A percentile compares a stretch with the other conserved stretches of the same genome.
phyloP scores from a whole-genome alignment of 2,113 vertebrate genomes.

The Hippopotamus amphibius region DNA sequence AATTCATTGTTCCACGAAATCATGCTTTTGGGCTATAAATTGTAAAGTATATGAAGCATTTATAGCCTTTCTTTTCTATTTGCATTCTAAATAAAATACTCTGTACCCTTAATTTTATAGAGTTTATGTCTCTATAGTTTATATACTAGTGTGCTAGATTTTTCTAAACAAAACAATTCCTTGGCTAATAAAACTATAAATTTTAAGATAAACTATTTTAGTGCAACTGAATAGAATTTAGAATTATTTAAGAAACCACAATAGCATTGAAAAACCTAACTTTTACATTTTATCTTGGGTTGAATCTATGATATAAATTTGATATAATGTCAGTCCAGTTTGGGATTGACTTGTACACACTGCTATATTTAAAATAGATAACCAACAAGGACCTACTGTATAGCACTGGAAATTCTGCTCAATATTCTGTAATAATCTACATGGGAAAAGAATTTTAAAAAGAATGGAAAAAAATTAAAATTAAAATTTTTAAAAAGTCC shows the following conservation, averaged over 20 bases:
- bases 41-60: constrained; percentile 19
- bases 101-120: constrained; percentile 35
- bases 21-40: neutral
- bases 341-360: neutral
- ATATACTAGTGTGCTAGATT: neutral
- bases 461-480: neutral
- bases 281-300: neutral
- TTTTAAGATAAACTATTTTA: constrained; percentile 13
- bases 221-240: constrained; percentile 19
- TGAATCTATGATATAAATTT: constrained; percentile 51
- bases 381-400: neutral
- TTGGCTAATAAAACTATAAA: constrained; percentile 18
- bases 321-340: neutral
- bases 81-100: constrained; percentile 34
- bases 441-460: neutral
- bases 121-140: neutral
- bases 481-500: neutral
- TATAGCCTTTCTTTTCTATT: neutral
- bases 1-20: constrained; percentile 60
- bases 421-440: neutral
- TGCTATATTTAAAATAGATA: neutral
- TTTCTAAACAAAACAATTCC: neutral
- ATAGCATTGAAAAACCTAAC: neutral
- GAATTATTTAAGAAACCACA: constrained; percentile 24
- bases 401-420: neutral